Evolutionary conservation across 2,797 vertebrate genomes (phyloP).

Genomic region (Rallus crepitans): DNA sequence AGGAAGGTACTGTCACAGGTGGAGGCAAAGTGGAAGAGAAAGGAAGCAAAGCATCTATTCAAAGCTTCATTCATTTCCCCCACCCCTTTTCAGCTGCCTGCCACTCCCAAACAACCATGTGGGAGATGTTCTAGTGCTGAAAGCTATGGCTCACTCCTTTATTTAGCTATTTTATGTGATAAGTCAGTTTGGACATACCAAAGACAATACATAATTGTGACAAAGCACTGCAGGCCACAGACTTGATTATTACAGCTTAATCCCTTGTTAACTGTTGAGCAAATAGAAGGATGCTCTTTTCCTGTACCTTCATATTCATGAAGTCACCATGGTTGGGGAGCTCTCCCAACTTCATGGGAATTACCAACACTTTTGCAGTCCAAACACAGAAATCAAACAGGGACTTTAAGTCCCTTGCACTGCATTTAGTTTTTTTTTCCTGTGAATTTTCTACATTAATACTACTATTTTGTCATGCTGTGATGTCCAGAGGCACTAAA

Average conservation of each 20-base stretch:
- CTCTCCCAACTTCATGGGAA: background rate
- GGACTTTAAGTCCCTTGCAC: background rate
- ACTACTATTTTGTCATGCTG: background rate
- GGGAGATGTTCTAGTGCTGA: constrained; percentile 56
- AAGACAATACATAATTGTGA: constrained; percentile 34
- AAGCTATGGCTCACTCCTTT: constrained; percentile 33
- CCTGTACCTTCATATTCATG: background rate
- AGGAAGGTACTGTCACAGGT: background rate
- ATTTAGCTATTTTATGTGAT: background rate
- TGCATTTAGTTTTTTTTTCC: background rate
- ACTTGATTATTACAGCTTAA: background rate
- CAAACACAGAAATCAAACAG: background rate
- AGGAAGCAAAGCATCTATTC: background rate
- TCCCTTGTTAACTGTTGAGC: background rate
- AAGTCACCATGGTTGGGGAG: background rate
- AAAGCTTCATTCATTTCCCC: constrained; percentile 16
- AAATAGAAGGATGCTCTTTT: background rate
- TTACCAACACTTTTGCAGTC: background rate
- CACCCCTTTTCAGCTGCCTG: constrained; percentile 17
- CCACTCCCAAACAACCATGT: constrained; percentile 22
- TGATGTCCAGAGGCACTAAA: background rate
- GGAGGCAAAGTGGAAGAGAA: background rate
- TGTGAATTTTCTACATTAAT: background rate
- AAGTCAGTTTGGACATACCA: constrained; percentile 44
- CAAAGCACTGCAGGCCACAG: background rate